Evolutionary conservation across 1,140 invertebrate genomes (phyloP).

Genomic region (Mercenaria mercenaria): DNA sequence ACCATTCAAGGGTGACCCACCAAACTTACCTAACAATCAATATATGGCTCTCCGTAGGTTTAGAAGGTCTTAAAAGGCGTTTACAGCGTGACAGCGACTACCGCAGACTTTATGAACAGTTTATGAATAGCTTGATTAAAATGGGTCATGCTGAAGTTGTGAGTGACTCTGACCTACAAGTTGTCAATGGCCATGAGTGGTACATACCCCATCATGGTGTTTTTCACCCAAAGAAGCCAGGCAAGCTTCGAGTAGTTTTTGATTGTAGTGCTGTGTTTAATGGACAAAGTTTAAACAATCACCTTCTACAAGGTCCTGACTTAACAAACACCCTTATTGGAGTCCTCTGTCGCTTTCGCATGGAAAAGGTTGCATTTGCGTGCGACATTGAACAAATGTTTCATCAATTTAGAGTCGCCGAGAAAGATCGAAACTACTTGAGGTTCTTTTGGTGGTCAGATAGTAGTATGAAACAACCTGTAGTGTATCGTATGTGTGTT

Average conservation of each 20-base stretch:
- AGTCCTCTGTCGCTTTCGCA: slow-evolving; percentile 55
- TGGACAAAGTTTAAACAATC: slow-evolving; percentile 64
- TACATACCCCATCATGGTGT: slow-evolving; percentile 71
- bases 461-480: not conserved
- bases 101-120: slow-evolving; percentile 9
- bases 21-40: slow-evolving; percentile 33
- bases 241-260: slow-evolving; percentile 71
- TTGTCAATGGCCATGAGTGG: slow-evolving; percentile 55
- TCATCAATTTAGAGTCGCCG: slow-evolving; percentile 59
- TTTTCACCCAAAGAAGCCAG: slow-evolving; percentile 61
- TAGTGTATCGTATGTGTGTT: slow-evolving; percentile 64
- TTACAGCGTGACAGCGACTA: not conserved
- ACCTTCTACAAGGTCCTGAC: slow-evolving; percentile 69
- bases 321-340: slow-evolving; percentile 67
- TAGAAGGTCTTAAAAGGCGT: slow-evolving; percentile 8
- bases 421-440: slow-evolving; percentile 51
- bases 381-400: slow-evolving; percentile 71
- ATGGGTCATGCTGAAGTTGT: slow-evolving; percentile 54
- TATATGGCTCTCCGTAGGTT: not conserved
- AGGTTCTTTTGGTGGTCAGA: slow-evolving; percentile 54
- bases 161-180: not conserved
- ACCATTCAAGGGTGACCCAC: not conserved
- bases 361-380: slow-evolving; percentile 54
- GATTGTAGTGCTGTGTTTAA: slow-evolving; percentile 66
- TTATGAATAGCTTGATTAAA: not conserved